These are phyloP conservation scores for Creontiades dilutus DNA, from an alignment of 2,888 invertebrate species.

Conservation along the genomic window DNA sequence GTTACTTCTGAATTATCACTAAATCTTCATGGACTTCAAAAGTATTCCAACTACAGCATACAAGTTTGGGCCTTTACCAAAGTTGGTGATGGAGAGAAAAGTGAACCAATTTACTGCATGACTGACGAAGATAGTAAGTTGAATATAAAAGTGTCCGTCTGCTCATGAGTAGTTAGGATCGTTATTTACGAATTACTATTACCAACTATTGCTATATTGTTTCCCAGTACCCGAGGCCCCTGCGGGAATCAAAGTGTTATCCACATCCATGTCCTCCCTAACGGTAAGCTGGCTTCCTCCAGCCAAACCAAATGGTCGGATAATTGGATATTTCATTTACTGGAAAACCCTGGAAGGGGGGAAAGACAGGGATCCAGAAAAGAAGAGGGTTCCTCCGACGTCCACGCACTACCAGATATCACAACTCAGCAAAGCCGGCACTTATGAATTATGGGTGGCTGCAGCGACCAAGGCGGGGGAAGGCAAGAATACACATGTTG, in stretches of 20 bases:
- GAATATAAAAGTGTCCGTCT: no score
- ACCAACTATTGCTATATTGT: not conserved
- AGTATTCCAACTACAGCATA: slow-evolving; percentile 80
- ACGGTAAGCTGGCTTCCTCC: slow-evolving; percentile 85
- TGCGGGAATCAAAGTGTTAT: slow-evolving; percentile 82
- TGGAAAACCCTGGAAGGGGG: slow-evolving; percentile 76
- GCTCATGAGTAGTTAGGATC: no score
- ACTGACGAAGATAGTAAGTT: slow-evolving; percentile 80
- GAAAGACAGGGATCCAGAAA: slow-evolving; percentile 76
- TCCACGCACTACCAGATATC: slow-evolving; percentile 80
- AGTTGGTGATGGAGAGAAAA: slow-evolving; percentile 78
- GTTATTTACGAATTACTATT: no score
- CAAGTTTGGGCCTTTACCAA: slow-evolving; percentile 79
- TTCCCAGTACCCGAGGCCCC: slow-evolving; percentile 82
- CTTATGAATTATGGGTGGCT: slow-evolving; percentile 83
- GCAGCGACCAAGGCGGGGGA: slow-evolving; percentile 83
- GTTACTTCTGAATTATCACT: slow-evolving; percentile 77
- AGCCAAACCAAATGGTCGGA: slow-evolving; percentile 82
- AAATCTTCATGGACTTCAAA: slow-evolving; percentile 78
- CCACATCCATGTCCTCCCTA: slow-evolving; percentile 82
- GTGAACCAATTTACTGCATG: slow-evolving; percentile 79
- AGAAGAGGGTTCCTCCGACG: slow-evolving; percentile 75
- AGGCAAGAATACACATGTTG: slow-evolving; percentile 82
- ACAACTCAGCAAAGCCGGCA: slow-evolving; percentile 80
- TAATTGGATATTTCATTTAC: slow-evolving; percentile 83